Evolutionary conservation across 2,888 invertebrate species (phyloP).

Genomic region (Rosalia funebris): DNA sequence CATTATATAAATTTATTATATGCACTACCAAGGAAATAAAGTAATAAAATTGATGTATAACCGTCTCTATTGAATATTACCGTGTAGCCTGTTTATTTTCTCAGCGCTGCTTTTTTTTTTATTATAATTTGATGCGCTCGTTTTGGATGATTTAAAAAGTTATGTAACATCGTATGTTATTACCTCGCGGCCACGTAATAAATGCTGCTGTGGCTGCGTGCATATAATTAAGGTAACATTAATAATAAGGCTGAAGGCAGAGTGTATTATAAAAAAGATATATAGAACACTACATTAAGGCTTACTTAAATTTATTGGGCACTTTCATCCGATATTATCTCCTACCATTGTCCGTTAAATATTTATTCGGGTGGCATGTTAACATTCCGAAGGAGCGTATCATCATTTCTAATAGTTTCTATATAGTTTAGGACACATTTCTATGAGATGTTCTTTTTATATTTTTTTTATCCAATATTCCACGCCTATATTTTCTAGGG

Average conservation of each 20-base stretch:
- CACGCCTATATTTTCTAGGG: no score
- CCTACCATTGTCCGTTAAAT: neutral
- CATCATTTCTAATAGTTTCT: no score
- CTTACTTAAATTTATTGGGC: neutral
- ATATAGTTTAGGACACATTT: no score
- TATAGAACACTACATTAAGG: neutral
- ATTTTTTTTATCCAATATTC: no score
- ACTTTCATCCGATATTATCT: neutral
- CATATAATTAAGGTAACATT: constrained; percentile 11
- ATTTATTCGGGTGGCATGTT: no score
- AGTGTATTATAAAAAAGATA: constrained; percentile 3
- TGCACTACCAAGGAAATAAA: constrained; percentile 1
- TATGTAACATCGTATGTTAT: constrained; percentile 12
- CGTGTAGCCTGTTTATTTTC: constrained; percentile 1
- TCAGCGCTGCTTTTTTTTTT: constrained; percentile 1
- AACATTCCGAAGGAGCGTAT: no score
- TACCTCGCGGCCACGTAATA: constrained; percentile 2
- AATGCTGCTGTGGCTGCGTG: neutral
- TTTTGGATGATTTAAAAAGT: constrained; percentile 8
- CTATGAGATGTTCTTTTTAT: no score
- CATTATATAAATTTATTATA: constrained; percentile 9
- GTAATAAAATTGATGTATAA: constrained; percentile 5
- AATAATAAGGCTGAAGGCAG: constrained; percentile 6
- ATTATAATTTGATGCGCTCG: constrained; percentile 13
- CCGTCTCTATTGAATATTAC: neutral